phyloP scores from a whole-genome alignment of 2,888 invertebrate genomes.

The Tetragnatha montana region DNA sequence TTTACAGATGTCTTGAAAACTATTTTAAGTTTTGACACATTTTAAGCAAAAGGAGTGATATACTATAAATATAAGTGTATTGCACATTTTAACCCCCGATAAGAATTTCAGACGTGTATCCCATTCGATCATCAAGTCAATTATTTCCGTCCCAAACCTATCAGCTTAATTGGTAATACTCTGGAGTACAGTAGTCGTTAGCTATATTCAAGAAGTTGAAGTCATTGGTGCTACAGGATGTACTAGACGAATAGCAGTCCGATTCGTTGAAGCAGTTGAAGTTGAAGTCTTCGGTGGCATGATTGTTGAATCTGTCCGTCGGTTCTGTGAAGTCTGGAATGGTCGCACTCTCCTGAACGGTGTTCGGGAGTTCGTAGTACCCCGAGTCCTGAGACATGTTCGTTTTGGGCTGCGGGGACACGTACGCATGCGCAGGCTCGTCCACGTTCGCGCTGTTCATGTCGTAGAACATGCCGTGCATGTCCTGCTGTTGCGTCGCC shows the following conservation, averaged over 20 bases:
- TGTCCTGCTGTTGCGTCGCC: constrained; percentile 45
- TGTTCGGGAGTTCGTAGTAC: constrained; percentile 63
- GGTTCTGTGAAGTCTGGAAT: constrained; percentile 56
- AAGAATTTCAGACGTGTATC: not conserved
- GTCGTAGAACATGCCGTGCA: constrained; percentile 67
- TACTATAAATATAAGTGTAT: too few relatives aligned
- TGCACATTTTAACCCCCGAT: too few relatives aligned
- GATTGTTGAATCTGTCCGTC: constrained; percentile 52
- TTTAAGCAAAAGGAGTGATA: too few relatives aligned
- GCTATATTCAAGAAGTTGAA: constrained; percentile 95
- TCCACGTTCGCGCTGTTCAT: constrained; percentile 68
- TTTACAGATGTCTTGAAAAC: too few relatives aligned
- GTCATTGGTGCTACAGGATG: constrained; percentile 79
- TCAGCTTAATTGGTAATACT: constrained; percentile 88
- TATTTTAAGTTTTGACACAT: too few relatives aligned
- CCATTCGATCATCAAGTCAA: not conserved
- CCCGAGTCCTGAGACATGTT: constrained; percentile 65
- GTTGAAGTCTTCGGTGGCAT: constrained; percentile 46
- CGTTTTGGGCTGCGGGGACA: constrained; percentile 55
- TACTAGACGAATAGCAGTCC: constrained; percentile 58
- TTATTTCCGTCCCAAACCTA: constrained; percentile 14
- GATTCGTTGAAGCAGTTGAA: constrained; percentile 58
- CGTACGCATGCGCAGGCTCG: constrained; percentile 44
- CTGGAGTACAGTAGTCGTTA: constrained; percentile 90
- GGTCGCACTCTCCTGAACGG: constrained; percentile 53